phyloP scores from a whole-genome alignment of 1,140 invertebrate species.

The Aradophagus sp. region DNA sequence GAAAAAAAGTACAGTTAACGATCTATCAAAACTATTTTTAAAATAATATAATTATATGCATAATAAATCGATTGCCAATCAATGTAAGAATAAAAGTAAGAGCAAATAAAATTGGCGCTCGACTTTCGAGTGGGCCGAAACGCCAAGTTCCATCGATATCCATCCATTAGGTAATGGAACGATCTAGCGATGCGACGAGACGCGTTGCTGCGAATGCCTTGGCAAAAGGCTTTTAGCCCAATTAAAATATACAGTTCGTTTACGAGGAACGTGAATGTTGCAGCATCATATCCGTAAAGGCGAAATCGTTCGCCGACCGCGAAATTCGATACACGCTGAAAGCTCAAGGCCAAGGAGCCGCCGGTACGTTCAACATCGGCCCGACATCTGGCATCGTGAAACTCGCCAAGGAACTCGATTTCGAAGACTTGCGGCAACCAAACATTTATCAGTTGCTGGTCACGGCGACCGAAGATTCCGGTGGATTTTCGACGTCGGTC shows the following conservation, averaged over 20 bases:
- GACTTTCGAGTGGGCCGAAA: too few relatives aligned
- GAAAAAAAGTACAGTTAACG: too few relatives aligned
- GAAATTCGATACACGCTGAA: conserved; percentile 95
- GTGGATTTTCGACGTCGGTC: conserved; percentile 95
- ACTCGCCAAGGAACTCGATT: conserved; percentile 94
- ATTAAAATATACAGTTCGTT: neutral
- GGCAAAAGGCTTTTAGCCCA: too few relatives aligned
- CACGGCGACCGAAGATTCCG: conserved; percentile 95
- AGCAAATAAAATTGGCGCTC: too few relatives aligned
- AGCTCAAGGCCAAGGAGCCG: conserved; percentile 93
- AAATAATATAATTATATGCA: too few relatives aligned
- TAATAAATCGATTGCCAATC: too few relatives aligned
- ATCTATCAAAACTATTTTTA: too few relatives aligned
- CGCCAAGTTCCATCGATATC: too few relatives aligned
- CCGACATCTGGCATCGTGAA: conserved; percentile 95
- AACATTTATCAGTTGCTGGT: conserved; percentile 94
- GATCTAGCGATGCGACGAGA: too few relatives aligned
- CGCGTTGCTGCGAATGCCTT: too few relatives aligned
- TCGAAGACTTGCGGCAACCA: conserved; percentile 93
- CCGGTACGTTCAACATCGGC: conserved; percentile 95
- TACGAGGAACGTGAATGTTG: conserved; percentile 64
- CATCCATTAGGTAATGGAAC: too few relatives aligned
- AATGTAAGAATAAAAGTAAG: too few relatives aligned
- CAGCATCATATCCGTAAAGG: conserved; percentile 96
- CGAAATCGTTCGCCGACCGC: conserved; percentile 95